A percentile compares a stretch with the other conserved stretches of the same genome.
Conservation (phyloP, 2,888 invertebrate species). For the Drosophila greeni region DNA sequence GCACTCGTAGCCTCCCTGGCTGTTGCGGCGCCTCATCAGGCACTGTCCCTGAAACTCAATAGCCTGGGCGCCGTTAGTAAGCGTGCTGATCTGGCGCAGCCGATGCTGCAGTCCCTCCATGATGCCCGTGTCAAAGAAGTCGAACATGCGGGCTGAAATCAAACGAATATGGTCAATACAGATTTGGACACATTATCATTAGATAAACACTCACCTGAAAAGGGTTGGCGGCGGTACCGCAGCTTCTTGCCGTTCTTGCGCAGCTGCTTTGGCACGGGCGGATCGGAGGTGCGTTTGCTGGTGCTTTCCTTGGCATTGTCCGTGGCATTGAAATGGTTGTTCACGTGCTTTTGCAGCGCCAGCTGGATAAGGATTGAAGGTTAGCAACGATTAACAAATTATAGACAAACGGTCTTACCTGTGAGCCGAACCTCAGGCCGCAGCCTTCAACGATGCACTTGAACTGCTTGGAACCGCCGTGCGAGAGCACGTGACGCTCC, state of each 20-base stretch:
- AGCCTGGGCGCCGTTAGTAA: conserved; percentile 84
- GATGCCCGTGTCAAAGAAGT: conserved; percentile 94
- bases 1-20: conserved; percentile 84
- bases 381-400: not conserved
- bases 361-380: conserved; percentile 57
- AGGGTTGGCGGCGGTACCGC: conserved; percentile 91
- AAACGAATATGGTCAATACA: not conserved
- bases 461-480: conserved; percentile 95
- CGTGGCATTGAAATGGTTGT: conserved; percentile 89
- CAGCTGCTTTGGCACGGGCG: conserved; percentile 87
- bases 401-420: conserved; percentile 81
- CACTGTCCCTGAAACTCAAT: conserved; percentile 86
- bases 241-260: conserved; percentile 93
- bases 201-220: conserved; percentile 85
- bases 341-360: conserved; percentile 94
- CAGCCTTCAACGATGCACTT: conserved; percentile 97
- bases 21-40: conserved; percentile 83
- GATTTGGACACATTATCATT: not conserved
- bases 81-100: conserved; percentile 83
- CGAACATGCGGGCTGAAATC: conserved; percentile 91
- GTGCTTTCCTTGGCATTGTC: conserved; percentile 79
- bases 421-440: conserved; percentile 90
- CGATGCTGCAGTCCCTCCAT: conserved; percentile 95
- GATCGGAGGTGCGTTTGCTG: conserved; percentile 86
- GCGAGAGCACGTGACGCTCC: conserved; percentile 93